Evolutionary conservation across 2,797 vertebrate species (phyloP), one percentile per base, ranked within the genome.

Genomic region (Myotis vivesi): DNA sequence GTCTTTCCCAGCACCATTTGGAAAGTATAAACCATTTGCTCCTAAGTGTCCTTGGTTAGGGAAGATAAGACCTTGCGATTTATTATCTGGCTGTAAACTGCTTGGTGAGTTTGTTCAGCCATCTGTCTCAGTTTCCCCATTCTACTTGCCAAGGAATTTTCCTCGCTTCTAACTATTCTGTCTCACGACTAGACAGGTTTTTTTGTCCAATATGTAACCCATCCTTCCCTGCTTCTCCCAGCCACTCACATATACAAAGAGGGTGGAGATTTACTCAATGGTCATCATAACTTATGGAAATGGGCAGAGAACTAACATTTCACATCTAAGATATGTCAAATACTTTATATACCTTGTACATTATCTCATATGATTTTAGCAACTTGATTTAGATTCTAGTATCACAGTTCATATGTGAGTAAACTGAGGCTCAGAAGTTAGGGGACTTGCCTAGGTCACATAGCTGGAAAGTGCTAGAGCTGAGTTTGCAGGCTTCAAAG

Each of bases 371-470:
- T 66, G 62, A 89, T 57, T 30, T 84, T 77, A 80, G 68, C 38
- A 72, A 38, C 57, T 81, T 91, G 46, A 57, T 68, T 77, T 77
- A 73, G 36, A 30, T 59, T 49, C 25, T 87, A 55, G 13, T 53
- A 59, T 66, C 49, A 66, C 30, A 82, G 15, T 69, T 77, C 41
- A 53, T 77, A 89, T 57, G 46, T 73, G 57, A 83, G n/a, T 76
- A 75, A 92, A 88, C 20, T 17, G 72, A 93, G 36, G 33, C 73
- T 95, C 75, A 71, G 62, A 89, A 28, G 28, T 64, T 49, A 77
- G 87, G 28, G 38, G 30, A 75, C 38, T 87, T 87, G 44, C 59
- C 41, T 16, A 51, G 49, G 46, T 84, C 33, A 57, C 46, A 57
- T n/a, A 87, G 59, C 64, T 64, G 53, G 30, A 55, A 68, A 68